These are phyloP conservation scores for Crenichthys baileyi DNA, from an alignment of 2,797 vertebrate genomes.

Conservation along the genomic window DNA sequence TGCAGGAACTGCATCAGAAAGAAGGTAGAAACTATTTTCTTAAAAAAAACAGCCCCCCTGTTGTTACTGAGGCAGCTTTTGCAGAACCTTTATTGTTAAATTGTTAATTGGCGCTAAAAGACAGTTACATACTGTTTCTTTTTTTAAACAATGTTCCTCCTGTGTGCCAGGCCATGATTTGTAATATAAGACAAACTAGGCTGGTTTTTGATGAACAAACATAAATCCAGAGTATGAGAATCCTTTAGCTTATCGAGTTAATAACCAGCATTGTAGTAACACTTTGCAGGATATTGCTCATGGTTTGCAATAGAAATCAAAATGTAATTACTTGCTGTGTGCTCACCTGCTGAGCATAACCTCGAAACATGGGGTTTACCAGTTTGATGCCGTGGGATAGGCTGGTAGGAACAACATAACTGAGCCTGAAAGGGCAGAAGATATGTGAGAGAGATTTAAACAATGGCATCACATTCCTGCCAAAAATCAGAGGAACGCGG, in stretches of 20 bases:
- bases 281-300: neutral
- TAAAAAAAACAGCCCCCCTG: neutral
- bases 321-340: conserved; percentile 80
- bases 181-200: neutral
- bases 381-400: conserved; percentile 97
- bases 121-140: neutral
- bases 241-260: neutral
- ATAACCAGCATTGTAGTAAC: neutral
- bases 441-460: neutral
- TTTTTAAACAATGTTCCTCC: neutral
- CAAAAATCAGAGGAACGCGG: too few relatives aligned
- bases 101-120: neutral
- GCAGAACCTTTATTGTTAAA: neutral
- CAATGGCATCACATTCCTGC: too few relatives aligned
- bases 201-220: neutral
- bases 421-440: conserved; percentile 81
- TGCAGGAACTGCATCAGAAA: neutral
- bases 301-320: conserved; percentile 13
- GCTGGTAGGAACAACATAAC: conserved; percentile 95
- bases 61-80: too few relatives aligned
- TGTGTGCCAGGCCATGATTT: neutral
- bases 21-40: neutral
- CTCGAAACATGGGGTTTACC: conserved; percentile 98
- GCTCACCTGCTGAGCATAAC: conserved; percentile 93
- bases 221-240: neutral